These are phyloP conservation scores for Pterocles gutturalis DNA, from an alignment of 2,113 vertebrate species.

Conservation along the genomic window DNA sequence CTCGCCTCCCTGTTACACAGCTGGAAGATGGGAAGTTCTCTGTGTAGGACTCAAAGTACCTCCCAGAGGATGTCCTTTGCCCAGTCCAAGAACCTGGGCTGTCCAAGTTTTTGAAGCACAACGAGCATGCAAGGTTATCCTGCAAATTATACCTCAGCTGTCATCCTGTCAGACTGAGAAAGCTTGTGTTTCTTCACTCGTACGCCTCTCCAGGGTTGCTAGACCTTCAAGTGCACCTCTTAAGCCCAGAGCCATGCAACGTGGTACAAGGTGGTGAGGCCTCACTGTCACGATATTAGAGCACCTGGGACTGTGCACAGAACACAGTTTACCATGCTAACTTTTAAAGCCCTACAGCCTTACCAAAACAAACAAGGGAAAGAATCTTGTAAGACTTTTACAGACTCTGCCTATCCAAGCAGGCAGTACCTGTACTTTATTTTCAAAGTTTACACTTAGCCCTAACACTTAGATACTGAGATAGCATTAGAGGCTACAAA, in stretches of 20 bases:
- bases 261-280: accelerated
- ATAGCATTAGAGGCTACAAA: not conserved
- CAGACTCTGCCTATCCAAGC: not conserved
- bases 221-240: not conserved
- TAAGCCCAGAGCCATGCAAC: not conserved
- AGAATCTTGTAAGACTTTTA: not conserved
- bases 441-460: not conserved
- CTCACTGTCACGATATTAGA: not conserved
- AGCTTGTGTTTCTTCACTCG: not conserved
- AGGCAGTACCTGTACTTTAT: not conserved
- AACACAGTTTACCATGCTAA: not conserved
- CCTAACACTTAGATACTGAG: not conserved
- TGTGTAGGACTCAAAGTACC: accelerated
- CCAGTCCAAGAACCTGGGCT: not conserved
- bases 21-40: not conserved
- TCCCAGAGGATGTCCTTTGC: not conserved
- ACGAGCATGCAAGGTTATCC: not conserved
- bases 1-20: not conserved
- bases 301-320: not conserved
- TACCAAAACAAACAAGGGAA: not conserved
- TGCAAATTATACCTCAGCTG: not conserved
- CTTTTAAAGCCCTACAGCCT: not conserved
- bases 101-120: not conserved
- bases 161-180: not conserved
- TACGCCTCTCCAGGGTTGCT: accelerated